A percentile compares a stretch with the other conserved stretches of the same genome.
Conservation (phyloP, 2,888 invertebrate genomes). For the Cheilosia pagana region DNA sequence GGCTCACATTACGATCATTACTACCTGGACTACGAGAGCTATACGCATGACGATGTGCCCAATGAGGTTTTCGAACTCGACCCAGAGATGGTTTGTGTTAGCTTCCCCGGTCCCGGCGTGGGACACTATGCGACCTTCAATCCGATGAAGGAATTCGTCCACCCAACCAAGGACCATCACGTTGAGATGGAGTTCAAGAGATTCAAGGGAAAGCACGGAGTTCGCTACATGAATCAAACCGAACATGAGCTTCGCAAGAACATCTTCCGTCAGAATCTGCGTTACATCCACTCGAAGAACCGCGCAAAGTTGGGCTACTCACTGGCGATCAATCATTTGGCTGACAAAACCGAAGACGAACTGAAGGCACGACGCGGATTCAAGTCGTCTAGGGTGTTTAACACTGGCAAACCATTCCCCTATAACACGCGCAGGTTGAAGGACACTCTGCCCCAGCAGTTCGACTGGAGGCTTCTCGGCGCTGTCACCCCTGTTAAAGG, state of each 20-base stretch:
- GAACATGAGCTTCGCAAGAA: slow-evolving; percentile 90
- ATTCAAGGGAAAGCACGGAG: slow-evolving; percentile 90
- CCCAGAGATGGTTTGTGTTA: slow-evolving; percentile 87
- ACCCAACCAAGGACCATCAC: slow-evolving; percentile 89
- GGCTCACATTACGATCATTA: slow-evolving; percentile 99
- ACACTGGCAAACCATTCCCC: slow-evolving; percentile 91
- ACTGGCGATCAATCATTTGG: slow-evolving; percentile 93
- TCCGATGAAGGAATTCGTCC: slow-evolving; percentile 96
- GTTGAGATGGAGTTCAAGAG: slow-evolving; percentile 88
- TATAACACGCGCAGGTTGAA: slow-evolving; percentile 85
- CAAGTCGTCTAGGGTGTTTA: slow-evolving; percentile 86
- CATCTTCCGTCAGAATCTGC: slow-evolving; percentile 93
- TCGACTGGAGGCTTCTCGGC: slow-evolving; percentile 96
- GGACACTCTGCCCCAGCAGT: slow-evolving; percentile 88
- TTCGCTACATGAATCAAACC: slow-evolving; percentile 86
- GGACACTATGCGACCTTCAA: slow-evolving; percentile 93
- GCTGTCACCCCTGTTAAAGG: slow-evolving; percentile 97
- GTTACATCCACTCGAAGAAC: slow-evolving; percentile 92
- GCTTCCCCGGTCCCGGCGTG: slow-evolving; percentile 96
- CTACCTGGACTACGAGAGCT: slow-evolving; percentile 91
- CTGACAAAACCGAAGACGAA: slow-evolving; percentile 92
- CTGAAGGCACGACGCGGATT: slow-evolving; percentile 89
- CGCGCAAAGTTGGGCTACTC: slow-evolving; percentile 89
- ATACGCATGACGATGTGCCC: slow-evolving; percentile 87
- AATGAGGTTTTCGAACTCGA: slow-evolving; percentile 88